Conservation (phyloP, 2,797 vertebrate species). For the Coendou prehensilis region DNA sequence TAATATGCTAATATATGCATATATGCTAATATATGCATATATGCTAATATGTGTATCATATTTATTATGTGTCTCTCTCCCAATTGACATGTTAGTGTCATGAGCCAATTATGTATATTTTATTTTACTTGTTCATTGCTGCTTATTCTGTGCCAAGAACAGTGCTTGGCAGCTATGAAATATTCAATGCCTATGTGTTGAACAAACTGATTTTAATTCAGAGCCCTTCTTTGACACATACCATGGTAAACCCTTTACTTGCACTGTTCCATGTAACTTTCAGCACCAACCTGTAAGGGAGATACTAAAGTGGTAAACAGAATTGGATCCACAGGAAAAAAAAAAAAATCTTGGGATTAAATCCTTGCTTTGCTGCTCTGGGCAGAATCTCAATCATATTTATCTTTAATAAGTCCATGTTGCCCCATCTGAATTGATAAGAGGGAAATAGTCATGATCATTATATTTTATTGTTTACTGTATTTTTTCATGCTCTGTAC, state of each 20-base stretch:
- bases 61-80: not conserved
- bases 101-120: not conserved
- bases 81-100: not conserved
- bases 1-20: not conserved
- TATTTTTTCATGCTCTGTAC: conserved; percentile 35
- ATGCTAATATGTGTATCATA: not conserved
- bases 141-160: not conserved
- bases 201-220: conserved; percentile 2
- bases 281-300: not conserved
- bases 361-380: not conserved
- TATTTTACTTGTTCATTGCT: not conserved
- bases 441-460: not conserved
- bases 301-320: not conserved
- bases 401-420: not conserved
- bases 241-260: not conserved
- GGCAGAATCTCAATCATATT: not conserved
- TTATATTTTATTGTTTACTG: not conserved
- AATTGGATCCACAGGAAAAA: not conserved
- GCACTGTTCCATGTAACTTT: not conserved
- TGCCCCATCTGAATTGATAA: not conserved
- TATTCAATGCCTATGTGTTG: not conserved
- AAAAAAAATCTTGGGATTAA: not conserved
- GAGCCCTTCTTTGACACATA: not conserved
- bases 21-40: not conserved
- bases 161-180: not conserved